phyloP scores from a whole-genome alignment of 2,113 vertebrate species.

The Apteryx owenii region DNA sequence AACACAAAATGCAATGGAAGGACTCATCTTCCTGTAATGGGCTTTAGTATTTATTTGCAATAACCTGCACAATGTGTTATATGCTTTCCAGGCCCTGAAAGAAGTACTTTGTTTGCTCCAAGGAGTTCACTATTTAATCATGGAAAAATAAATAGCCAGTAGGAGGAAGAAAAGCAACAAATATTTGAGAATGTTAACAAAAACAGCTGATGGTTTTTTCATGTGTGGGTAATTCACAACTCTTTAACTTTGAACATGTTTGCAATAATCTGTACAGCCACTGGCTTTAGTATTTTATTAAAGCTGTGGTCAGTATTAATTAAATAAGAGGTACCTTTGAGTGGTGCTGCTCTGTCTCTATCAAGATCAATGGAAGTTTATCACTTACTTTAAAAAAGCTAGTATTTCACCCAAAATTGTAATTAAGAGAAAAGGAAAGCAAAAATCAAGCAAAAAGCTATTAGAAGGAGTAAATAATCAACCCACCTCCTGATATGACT shows the following conservation, averaged over 20 bases:
- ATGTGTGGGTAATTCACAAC: not conserved
- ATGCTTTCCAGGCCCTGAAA: not conserved
- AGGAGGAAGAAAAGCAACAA: not conserved
- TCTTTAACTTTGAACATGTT: not conserved
- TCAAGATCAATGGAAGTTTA: not conserved
- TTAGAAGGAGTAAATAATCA: not conserved
- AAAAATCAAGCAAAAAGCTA: not conserved
- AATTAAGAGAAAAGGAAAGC: not conserved
- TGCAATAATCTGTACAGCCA: not conserved
- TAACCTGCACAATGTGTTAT: not conserved
- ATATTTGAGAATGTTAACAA: not conserved
- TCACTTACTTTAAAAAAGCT: not conserved
- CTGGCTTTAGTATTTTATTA: not conserved
- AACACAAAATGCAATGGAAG: not conserved
- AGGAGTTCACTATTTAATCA: not conserved
- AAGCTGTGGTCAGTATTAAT: not conserved
- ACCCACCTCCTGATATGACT: not conserved
- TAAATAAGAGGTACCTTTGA: not conserved
- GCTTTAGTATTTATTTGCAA: conserved; percentile 18
- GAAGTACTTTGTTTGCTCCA: not conserved
- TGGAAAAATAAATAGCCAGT: not conserved
- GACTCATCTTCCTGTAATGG: not conserved
- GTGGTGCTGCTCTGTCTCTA: not conserved
- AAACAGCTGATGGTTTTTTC: not conserved
- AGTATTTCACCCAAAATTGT: not conserved